Conservation (phyloP, 2,797 vertebrate genomes). For the Rhabdophis nuchalis region DNA sequence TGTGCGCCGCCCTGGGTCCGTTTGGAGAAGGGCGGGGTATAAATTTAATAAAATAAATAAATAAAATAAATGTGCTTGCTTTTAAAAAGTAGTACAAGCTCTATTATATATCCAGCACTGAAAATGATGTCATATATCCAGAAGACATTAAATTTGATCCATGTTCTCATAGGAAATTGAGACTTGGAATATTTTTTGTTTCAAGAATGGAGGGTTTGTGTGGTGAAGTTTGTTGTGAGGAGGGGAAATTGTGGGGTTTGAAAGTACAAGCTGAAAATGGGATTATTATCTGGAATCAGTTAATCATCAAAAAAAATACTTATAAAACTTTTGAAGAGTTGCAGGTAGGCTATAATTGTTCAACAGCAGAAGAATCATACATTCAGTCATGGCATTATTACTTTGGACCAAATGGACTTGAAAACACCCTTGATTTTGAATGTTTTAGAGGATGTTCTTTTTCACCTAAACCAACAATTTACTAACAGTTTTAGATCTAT, state of each 20-base stretch:
- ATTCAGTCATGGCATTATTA: background rate
- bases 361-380: background rate
- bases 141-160: background rate
- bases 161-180: background rate
- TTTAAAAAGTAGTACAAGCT: background rate
- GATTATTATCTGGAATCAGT: background rate
- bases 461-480: background rate
- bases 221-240: background rate
- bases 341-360: background rate
- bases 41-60: no score
- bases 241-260: background rate
- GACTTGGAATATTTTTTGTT: background rate
- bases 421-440: background rate
- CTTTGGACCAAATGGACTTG: background rate
- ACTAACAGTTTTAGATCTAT: background rate
- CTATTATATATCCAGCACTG: background rate
- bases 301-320: background rate
- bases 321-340: background rate
- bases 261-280: background rate
- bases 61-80: background rate
- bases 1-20: no score
- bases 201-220: background rate
- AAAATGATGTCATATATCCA: background rate
- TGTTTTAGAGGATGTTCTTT: background rate
- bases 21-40: no score